Percentiles rank a stretch among this genome's conserved stretches.
Conservation (phyloP, 2,797 vertebrate species). For the Natrix natrix region DNA sequence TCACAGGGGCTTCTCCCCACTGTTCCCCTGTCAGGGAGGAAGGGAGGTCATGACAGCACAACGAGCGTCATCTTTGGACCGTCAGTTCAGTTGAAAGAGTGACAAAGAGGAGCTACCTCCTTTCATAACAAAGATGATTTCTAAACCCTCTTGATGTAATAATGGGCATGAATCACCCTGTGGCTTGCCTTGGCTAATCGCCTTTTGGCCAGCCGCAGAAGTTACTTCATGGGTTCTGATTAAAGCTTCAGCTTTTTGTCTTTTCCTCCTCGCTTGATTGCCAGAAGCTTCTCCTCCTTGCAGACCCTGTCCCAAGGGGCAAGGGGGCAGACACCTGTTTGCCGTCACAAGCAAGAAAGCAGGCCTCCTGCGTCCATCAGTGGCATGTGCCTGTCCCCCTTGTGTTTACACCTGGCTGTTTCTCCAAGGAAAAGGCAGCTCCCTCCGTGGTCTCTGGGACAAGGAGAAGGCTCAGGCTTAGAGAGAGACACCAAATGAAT, state of each 20-base stretch:
- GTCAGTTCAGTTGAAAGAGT: background rate
- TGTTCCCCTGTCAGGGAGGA: background rate
- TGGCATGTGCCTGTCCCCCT: background rate
- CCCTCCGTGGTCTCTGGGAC: too few species aligned
- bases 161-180: too few species aligned
- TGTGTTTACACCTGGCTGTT: background rate
- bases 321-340: too few species aligned
- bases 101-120: background rate
- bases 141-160: too few species aligned
- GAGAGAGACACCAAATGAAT: too few species aligned
- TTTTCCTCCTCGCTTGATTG: background rate
- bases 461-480: background rate
- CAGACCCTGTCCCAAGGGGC: background rate
- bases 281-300: background rate
- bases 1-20: background rate
- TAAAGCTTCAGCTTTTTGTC: background rate
- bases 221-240: background rate
- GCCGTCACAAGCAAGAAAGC: background rate
- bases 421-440: background rate
- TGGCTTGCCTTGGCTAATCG: background rate
- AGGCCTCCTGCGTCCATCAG: background rate
- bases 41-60: background rate
- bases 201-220: background rate
- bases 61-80: background rate
- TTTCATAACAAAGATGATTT: background rate